Percentiles rank a stretch among this genome's conserved stretches.
Conservation (phyloP, 2,797 vertebrate species). For the Zalophus californianus region DNA sequence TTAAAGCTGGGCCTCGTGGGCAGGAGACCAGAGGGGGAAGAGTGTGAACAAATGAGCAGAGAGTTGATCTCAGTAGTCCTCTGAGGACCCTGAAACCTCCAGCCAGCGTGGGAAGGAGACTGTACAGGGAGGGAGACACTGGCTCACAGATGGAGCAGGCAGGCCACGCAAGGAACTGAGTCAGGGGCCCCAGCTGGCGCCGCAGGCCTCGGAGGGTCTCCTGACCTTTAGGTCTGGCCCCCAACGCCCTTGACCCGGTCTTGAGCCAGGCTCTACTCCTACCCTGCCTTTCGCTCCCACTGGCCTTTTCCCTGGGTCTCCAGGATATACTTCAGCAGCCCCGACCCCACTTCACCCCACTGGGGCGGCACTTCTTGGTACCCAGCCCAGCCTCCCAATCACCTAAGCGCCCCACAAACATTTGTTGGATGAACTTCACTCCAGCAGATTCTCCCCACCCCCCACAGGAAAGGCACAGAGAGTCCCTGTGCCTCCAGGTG, state of each 20-base stretch:
- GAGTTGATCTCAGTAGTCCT: neutral
- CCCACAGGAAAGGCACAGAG: neutral
- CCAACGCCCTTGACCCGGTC: neutral
- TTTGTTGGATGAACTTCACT: neutral
- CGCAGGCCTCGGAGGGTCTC: neutral
- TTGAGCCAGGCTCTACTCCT: neutral
- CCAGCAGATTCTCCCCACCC: neutral
- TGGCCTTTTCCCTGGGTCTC: neutral
- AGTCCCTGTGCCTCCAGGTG: neutral
- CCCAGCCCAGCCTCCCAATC: neutral
- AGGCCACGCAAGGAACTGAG: neutral
- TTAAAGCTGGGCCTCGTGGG: neutral
- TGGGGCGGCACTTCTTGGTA: neutral
- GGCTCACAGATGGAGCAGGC: neutral
- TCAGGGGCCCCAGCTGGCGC: neutral
- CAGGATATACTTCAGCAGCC: neutral
- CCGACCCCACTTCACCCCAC: neutral
- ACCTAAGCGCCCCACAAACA: neutral
- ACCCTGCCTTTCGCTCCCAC: neutral
- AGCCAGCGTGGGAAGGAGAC: neutral
- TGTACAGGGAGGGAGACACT: fast-evolving
- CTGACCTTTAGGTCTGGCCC: neutral
- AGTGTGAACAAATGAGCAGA: neutral
- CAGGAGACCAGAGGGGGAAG: neutral
- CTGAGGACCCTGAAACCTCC: neutral